phyloP scores from a whole-genome alignment of 2,888 invertebrate genomes.

The Aromia moschata region DNA sequence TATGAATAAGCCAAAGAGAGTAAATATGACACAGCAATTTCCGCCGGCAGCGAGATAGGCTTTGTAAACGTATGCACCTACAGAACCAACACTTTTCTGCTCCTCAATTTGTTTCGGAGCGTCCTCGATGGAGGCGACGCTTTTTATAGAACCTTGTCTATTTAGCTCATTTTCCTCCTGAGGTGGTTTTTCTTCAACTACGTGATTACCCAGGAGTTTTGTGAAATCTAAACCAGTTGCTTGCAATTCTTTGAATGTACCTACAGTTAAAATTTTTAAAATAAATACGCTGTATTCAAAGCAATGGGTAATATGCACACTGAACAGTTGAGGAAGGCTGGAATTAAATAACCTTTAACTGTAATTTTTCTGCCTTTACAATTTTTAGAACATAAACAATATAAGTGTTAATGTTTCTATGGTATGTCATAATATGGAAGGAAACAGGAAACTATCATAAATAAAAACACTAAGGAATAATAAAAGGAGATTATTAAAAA shows the following conservation, averaged over 20 bases:
- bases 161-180: slow-evolving; percentile 40
- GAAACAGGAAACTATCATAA: too few species aligned
- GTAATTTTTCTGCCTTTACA: too few species aligned
- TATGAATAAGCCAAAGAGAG: slow-evolving; percentile 72
- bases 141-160: slow-evolving; percentile 67
- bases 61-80: slow-evolving; percentile 67
- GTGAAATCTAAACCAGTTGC: slow-evolving; percentile 82
- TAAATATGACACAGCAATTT: slow-evolving; percentile 70
- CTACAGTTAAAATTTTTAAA: too few species aligned
- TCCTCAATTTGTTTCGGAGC: slow-evolving; percentile 65
- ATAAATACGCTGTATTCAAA: too few species aligned
- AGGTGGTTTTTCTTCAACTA: slow-evolving; percentile 60
- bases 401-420: too few species aligned
- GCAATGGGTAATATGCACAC: too few species aligned
- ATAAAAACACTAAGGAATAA: too few species aligned
- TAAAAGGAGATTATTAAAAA: too few species aligned
- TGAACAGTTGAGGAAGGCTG: too few species aligned
- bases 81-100: slow-evolving; percentile 70
- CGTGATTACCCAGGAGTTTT: slow-evolving; percentile 69
- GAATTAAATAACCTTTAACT: too few species aligned
- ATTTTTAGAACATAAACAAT: too few species aligned
- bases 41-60: slow-evolving; percentile 81
- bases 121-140: slow-evolving; percentile 62
- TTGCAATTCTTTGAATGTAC: slow-evolving; percentile 75
- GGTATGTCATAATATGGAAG: too few species aligned